A percentile compares a stretch with the other conserved stretches of the same genome.
Conservation (phyloP, 2,888 invertebrate genomes). For the Stratiomys singularior region DNA sequence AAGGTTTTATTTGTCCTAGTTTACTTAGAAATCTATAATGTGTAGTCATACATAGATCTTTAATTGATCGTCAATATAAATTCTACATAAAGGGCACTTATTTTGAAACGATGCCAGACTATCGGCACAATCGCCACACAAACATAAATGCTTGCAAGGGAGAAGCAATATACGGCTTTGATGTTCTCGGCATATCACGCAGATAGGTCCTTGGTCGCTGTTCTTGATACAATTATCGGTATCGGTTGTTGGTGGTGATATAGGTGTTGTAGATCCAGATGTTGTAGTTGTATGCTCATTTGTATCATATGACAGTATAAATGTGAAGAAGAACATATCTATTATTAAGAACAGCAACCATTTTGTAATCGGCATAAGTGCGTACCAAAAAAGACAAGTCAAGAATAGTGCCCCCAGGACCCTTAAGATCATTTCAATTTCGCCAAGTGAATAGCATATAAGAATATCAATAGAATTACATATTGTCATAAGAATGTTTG, state of each 20-base stretch:
- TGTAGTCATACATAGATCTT: constrained; percentile 39
- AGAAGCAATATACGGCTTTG: constrained; percentile 39
- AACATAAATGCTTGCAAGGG: constrained; percentile 48
- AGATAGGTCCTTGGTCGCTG: constrained; percentile 12
- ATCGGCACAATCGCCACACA: constrained; percentile 38
- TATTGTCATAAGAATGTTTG: background rate
- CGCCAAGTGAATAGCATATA: background rate
- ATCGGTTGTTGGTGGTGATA: background rate
- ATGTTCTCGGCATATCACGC: constrained; percentile 46
- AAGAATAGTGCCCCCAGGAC: too few relatives aligned
- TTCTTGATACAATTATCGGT: background rate
- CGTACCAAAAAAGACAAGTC: too few relatives aligned
- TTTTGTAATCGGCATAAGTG: too few relatives aligned
- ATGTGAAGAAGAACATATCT: too few relatives aligned
- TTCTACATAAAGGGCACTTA: constrained; percentile 44
- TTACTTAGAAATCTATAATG: background rate
- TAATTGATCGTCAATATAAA: constrained; percentile 37
- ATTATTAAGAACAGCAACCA: too few relatives aligned
- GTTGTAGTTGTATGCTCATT: too few relatives aligned
- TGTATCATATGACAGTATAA: too few relatives aligned
- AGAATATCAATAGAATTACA: constrained; percentile 14
- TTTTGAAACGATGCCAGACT: constrained; percentile 32
- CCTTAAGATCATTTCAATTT: too few relatives aligned
- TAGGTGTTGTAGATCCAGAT: too few relatives aligned
- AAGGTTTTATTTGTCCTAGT: too few relatives aligned